phyloP scores from a whole-genome alignment of 1,140 invertebrate genomes.

The Meteorus sp. region DNA sequence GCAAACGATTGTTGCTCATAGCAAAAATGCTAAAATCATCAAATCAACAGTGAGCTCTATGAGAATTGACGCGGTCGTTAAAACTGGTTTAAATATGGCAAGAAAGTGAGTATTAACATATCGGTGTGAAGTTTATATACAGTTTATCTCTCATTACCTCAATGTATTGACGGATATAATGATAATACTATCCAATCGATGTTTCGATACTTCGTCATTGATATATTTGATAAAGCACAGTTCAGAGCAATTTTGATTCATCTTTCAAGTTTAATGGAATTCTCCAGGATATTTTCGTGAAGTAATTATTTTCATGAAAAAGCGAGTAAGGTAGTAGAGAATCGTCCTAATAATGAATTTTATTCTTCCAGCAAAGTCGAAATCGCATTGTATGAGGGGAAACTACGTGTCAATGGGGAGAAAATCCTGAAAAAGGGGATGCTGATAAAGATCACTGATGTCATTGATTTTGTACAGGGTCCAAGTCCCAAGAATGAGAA shows the following conservation, averaged over 20 bases:
- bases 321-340: neutral
- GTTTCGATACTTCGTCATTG: too few species aligned
- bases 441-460: constrained; percentile 48
- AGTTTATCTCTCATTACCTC: neutral
- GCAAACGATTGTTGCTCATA: neutral
- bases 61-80: constrained; percentile 67
- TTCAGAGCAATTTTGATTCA: too few species aligned
- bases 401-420: constrained; percentile 68
- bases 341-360: constrained; percentile 20
- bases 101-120: constrained; percentile 58
- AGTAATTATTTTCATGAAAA: too few species aligned
- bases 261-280: too few species aligned
- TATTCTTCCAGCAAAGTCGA: constrained; percentile 64
- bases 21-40: constrained; percentile 57
- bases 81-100: constrained; percentile 66
- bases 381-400: constrained; percentile 67
- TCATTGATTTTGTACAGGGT: neutral
- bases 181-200: too few species aligned
- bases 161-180: too few species aligned
- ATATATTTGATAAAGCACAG: too few species aligned
- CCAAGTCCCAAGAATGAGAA: constrained; percentile 3
- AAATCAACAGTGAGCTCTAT: constrained; percentile 64
- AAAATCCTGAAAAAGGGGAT: constrained; percentile 68
- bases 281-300: too few species aligned
- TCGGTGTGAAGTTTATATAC: neutral